Evolutionary conservation across 1,140 invertebrate species (phyloP), one percentile per base, ranked within the genome.

Genomic region (Rhopalosiphum maidis): DNA sequence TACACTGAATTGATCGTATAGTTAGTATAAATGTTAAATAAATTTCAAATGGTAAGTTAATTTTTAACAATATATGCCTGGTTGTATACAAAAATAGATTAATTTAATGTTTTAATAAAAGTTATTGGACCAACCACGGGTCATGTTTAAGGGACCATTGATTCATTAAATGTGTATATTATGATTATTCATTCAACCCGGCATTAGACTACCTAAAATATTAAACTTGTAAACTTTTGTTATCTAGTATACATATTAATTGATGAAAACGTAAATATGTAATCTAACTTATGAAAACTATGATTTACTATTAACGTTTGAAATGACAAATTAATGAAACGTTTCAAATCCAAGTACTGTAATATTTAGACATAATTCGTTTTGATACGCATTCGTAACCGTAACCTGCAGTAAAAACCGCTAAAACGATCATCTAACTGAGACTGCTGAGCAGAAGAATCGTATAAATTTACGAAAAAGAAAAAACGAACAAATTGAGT

Each of bases 281-380:
- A 60, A 60, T 25, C 25, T 30, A 68, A 68, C 9, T 11, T 15
- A 46, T 86, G 4, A 43, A 86, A 25, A 43, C 11, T 41, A 43
- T 18, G 9, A 35, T 37, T 37, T 5, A 89, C n/a, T 30, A 55
- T 25, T 25, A 37, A 55, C 35, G 3, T 55, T 6, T 37, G 11
- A 60, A 90, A 60, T 90, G 25, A 35, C 3, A 90, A 90, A 90
- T 90, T 43, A 68, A 90, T 41, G 51, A 90, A 90, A 90, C 51
- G 3, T 90, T 41, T 55, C 88, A 25, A 54, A 89, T 37, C 23
- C 8, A 54, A 54, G 35, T n/a, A 89, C 22, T 25, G 51, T 60
- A 37, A 55, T 60, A 90, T 90, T 55, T 55, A 25, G 48, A 23
- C 87, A 41, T 6, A 30, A 90, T 89, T 54, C 21, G n/a, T 89